These are phyloP conservation scores for Prenolepis imparis DNA, from an alignment of 2,888 invertebrate species.

Conservation along the genomic window DNA sequence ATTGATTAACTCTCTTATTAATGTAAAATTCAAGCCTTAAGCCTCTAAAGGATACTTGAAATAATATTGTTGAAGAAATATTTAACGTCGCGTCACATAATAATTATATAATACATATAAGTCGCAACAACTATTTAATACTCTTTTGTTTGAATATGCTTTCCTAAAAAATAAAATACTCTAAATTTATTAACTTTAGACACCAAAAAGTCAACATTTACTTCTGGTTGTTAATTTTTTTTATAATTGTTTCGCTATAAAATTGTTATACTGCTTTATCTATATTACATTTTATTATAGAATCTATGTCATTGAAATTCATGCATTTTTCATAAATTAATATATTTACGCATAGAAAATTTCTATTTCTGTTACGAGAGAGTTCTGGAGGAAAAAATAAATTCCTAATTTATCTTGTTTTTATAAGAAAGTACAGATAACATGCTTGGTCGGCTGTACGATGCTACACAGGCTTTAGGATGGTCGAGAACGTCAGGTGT, in stretches of 20 bases:
- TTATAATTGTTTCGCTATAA: neutral
- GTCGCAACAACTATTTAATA: neutral
- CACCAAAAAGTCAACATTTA: neutral
- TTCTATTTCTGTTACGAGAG: constrained; percentile 21
- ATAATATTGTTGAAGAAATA: neutral
- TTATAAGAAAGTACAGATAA: constrained; percentile 3
- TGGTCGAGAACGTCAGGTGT: neutral
- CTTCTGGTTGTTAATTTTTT: neutral
- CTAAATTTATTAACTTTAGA: neutral
- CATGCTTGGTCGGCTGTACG: neutral
- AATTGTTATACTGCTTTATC: neutral
- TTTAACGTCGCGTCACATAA: neutral
- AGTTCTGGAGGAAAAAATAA: neutral
- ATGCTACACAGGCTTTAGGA: constrained; percentile 4
- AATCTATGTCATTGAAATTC: neutral
- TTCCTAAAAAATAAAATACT: neutral
- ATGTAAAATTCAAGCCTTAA: neutral
- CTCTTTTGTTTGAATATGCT: neutral
- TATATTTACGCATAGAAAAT: neutral
- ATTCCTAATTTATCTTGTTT: constrained; percentile 13
- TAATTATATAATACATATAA: neutral
- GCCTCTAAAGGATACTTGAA: neutral
- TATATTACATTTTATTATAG: neutral
- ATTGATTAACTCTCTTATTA: neutral
- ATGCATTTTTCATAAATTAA: neutral